Conservation (phyloP, 2,888 invertebrate genomes). For the Drosophila setosimentum region DNA sequence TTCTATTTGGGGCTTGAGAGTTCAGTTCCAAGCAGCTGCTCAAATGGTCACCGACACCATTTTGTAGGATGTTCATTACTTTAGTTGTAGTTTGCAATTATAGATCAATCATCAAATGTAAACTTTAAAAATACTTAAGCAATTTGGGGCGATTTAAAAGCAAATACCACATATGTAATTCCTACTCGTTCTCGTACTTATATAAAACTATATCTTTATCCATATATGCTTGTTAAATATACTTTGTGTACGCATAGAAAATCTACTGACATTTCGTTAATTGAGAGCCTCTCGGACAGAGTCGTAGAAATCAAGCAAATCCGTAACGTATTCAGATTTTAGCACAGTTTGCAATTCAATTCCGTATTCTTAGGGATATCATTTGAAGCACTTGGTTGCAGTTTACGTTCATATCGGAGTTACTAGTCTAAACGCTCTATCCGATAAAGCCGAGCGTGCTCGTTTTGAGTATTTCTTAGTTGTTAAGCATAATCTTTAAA, state of each 20-base stretch:
- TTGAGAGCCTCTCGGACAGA: neutral
- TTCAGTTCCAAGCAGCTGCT: constrained; percentile 43
- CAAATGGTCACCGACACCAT: constrained; percentile 73
- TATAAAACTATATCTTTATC: constrained; percentile 49
- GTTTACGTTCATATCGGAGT: constrained; percentile 27
- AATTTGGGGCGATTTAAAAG: constrained; percentile 64
- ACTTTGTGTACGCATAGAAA: constrained; percentile 41
- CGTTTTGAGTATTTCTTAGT: constrained; percentile 51
- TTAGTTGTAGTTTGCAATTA: constrained; percentile 15
- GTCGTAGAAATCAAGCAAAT: constrained; percentile 7
- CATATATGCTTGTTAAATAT: constrained; percentile 3
- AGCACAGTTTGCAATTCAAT: constrained; percentile 46
- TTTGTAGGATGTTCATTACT: constrained; percentile 11
- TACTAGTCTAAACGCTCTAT: neutral
- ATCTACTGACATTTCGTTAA: constrained; percentile 48
- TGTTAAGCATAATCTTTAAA: constrained; percentile 19
- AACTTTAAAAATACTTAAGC: constrained; percentile 47
- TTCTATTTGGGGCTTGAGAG: constrained; percentile 13
- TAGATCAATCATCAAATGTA: constrained; percentile 13
- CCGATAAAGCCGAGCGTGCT: constrained; percentile 19
- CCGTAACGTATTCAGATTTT: constrained; percentile 35
- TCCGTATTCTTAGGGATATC: constrained; percentile 38
- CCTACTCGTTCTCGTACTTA: constrained; percentile 22
- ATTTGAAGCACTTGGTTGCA: constrained; percentile 42
- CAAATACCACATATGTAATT: constrained; percentile 61